Evolutionary conservation across 2,113 vertebrate genomes (phyloP), one percentile per base, ranked within the genome.

Genomic region (Neotoma lepida): DNA sequence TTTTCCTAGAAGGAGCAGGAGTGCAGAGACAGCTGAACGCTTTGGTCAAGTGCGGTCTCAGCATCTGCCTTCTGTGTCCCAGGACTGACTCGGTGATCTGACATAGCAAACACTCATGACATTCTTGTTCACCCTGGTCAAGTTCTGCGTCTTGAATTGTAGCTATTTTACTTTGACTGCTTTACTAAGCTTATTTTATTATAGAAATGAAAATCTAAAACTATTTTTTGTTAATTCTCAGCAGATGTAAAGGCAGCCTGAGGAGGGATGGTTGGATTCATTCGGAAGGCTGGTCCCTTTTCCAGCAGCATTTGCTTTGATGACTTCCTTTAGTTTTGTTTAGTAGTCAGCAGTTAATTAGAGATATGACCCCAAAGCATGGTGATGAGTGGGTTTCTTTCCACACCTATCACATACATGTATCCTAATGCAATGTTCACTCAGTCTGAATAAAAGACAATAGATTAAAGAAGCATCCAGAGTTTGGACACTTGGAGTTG

Each of bases 41-140:
- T 96, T 98, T 97, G 98, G 97, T 96, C 96, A 98, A 98, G 98
- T 98, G 98, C 98, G 98, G 98, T 98, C 98, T 98, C 97, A 97
- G 96, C 97, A 87, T 94, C 97, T 98, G 97, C 98, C 97, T 98
- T 98, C 96, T 95, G 93, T 94, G 95, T 97, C 98, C 94, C 97
- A 91, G 95, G 97, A 95, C 94, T 96, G 97, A 76, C 71, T n/a
- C 87, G 84, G 94, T 97, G 95, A 84, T 95, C 94, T 97, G 2
- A 95, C 96, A 93, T 96, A 96, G 97, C 95, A 97, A 24, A 22
- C 63, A n/a, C 6, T 66, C 63, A 15, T 5, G 84, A 88, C 84
- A 92, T 97, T 90, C 10, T 90, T 97, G 76, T 96, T 98, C 90
- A 94, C 86, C 94, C 6, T 96, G 63, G 39, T 95, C 33, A 95